These are phyloP conservation scores for Babylonia areolata DNA, from an alignment of 1,140 invertebrate species.

Conservation along the genomic window DNA sequence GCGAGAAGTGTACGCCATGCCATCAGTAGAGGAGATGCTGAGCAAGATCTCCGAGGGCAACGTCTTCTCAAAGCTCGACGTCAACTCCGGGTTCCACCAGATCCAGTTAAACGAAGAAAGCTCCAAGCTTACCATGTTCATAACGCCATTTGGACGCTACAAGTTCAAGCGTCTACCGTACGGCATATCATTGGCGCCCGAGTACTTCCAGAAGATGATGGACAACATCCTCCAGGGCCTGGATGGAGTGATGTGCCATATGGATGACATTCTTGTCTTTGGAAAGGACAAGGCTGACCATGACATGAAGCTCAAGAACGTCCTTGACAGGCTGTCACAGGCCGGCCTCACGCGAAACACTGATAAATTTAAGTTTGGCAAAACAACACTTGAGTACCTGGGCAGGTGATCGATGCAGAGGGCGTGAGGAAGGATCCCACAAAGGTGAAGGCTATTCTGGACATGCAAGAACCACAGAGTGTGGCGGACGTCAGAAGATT, in stretches of 20 bases:
- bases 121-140: too few relatives aligned
- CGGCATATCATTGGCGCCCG: too few relatives aligned
- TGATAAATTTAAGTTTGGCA: background rate
- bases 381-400: constrained; percentile 15
- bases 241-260: too few relatives aligned
- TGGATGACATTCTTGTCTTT: constrained; percentile 32
- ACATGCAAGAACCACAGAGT: constrained; percentile 22
- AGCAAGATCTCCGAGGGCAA: background rate
- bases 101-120: too few relatives aligned
- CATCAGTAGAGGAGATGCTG: constrained; percentile 21
- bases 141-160: too few relatives aligned
- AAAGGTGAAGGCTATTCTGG: constrained; percentile 25
- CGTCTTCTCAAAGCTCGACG: background rate
- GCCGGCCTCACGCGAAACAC: background rate
- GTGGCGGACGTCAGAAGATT: constrained; percentile 18
- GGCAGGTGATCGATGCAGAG: constrained; percentile 33
- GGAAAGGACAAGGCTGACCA: constrained; percentile 4
- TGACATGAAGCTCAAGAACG: background rate
- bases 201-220: too few relatives aligned
- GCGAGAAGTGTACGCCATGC: constrained; percentile 29
- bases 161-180: too few relatives aligned
- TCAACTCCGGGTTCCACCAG: too few relatives aligned
- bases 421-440: constrained; percentile 22
- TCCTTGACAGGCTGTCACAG: background rate
- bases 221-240: too few relatives aligned